Evolutionary conservation across 2,888 invertebrate species (phyloP).

Genomic region (Drosophila hamatofila): DNA sequence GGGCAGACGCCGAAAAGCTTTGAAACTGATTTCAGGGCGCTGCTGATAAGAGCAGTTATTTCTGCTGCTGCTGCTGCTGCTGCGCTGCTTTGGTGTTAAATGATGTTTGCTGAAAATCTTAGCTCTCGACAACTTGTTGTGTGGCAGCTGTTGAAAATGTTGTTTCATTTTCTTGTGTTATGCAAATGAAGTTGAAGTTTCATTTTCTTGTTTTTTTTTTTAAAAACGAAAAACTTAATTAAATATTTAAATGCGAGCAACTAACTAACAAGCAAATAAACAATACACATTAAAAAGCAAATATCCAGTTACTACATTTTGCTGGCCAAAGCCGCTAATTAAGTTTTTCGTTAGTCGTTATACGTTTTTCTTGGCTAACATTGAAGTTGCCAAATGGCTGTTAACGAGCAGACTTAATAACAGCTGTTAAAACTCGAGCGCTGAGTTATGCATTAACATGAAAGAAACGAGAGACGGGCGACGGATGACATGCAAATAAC

Average conservation of each 20-base stretch:
- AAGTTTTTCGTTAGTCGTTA: slow-evolving; percentile 30
- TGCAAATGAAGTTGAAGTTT: slow-evolving; percentile 36
- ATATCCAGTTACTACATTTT: slow-evolving; percentile 43
- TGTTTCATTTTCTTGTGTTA: slow-evolving; percentile 23
- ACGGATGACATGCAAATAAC: slow-evolving; percentile 16
- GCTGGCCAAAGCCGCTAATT: slow-evolving; percentile 41
- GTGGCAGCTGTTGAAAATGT: slow-evolving; percentile 38
- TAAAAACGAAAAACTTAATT: slow-evolving; percentile 48
- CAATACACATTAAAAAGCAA: background rate
- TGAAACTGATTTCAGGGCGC: slow-evolving; percentile 19
- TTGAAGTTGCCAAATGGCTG: slow-evolving; percentile 54
- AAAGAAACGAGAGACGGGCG: slow-evolving; percentile 2
- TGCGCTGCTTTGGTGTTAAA: slow-evolving; percentile 3
- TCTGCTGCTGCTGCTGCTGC: slow-evolving; percentile 9
- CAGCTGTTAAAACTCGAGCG: slow-evolving; percentile 16
- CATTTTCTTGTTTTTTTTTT: background rate
- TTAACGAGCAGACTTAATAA: slow-evolving; percentile 30
- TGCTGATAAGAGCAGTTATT: slow-evolving; percentile 34
- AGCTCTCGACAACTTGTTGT: slow-evolving; percentile 34
- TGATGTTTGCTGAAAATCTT: slow-evolving; percentile 17
- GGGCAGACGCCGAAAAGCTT: slow-evolving; percentile 15
- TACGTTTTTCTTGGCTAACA: slow-evolving; percentile 46
- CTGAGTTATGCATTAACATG: slow-evolving; percentile 25
- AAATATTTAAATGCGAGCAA: slow-evolving; percentile 63
- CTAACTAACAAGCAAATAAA: slow-evolving; percentile 29